phyloP scores from a whole-genome alignment of 2,888 invertebrate genomes.

The Andrena haemorrhoa region DNA sequence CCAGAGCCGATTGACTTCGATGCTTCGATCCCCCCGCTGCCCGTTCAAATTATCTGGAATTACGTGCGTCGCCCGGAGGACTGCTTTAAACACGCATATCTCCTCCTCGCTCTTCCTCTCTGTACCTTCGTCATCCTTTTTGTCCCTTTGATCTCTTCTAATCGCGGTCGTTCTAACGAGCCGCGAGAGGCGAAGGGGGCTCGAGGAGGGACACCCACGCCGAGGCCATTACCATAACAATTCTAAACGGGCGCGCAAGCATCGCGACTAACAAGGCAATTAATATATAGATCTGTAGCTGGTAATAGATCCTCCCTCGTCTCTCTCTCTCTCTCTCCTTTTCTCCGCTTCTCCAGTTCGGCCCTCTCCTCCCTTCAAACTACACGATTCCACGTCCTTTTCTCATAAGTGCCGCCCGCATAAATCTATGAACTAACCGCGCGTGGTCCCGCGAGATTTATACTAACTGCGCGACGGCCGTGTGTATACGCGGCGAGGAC shows the following conservation, averaged over 20 bases:
- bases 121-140: background rate
- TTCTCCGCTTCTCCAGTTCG: background rate
- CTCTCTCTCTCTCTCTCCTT: background rate
- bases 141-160: slow-evolving; percentile 19
- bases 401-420: slow-evolving; percentile 55
- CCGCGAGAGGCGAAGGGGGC: slow-evolving; percentile 3
- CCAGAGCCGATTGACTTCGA: slow-evolving; percentile 34
- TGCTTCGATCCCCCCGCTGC: slow-evolving; percentile 21
- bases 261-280: slow-evolving; percentile 50
- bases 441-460: slow-evolving; percentile 62
- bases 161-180: slow-evolving; percentile 18
- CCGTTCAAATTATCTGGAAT: slow-evolving; percentile 49
- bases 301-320: slow-evolving; percentile 39
- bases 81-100: slow-evolving; percentile 7
- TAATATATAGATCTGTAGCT: slow-evolving; percentile 47
- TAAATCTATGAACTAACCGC: slow-evolving; percentile 61
- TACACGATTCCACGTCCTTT: slow-evolving; percentile 32
- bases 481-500: slow-evolving; percentile 18
- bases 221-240: slow-evolving; percentile 51
- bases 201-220: slow-evolving; percentile 13
- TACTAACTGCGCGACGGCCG: slow-evolving; percentile 54
- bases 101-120: background rate
- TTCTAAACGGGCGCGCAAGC: slow-evolving; percentile 25
- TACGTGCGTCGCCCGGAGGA: slow-evolving; percentile 36
- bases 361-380: background rate